Base-by-base conservation (phyloP, 2,888 invertebrate species). In the Pimpla rufipes region DNA sequence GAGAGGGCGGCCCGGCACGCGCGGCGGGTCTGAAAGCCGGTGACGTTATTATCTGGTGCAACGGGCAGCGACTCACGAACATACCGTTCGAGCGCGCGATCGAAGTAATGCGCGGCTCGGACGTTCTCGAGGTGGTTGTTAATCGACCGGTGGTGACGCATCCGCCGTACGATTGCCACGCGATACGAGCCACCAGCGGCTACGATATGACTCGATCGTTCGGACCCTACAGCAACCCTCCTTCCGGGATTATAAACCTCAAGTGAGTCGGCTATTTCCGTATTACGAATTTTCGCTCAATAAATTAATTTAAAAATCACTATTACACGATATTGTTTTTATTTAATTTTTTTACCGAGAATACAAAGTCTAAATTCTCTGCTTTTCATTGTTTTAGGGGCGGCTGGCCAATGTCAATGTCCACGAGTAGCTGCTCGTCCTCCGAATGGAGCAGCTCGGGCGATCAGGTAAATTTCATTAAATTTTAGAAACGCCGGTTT, bases 21-120 rank as follows among this genome's bases (percentile, higher is more conserved):
- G 97, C 98, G 89, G 97, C 97, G 1, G 98, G 98, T 0, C 94
- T 99, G 16, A 95, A 97, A 89, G 97, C 98, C 0, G 98, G 98
- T 6, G 98, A 99, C 93, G 98, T 98, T 93, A 97, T 99, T 85
- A 93, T 98, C 74, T 96, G 96, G 88, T 98, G 98, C 93, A 98
- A 99, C 92, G 97, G 97, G 83, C 92, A 92, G 50, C 89, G 92
- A 23, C 87, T 93, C 18, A 93, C 92, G 47, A 93, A 93, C 86
- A 83, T 93, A 64, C 92, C 93, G 16, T 93, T 93, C 86, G 93
- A 93, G 71, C 87, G 91, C 45, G 93, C 92, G 13, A 93, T 93
- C 84, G 93, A 93, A 78, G 89, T 90, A 73, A 93, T 93, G 93
- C 90, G 92, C 35, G 89, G 90, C 77, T 88, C 93, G 16, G 90